Evolutionary conservation across 2,888 invertebrate genomes (phyloP), one percentile per base, ranked within the genome.

Genomic region (Cataglyphis altisquamis): DNA sequence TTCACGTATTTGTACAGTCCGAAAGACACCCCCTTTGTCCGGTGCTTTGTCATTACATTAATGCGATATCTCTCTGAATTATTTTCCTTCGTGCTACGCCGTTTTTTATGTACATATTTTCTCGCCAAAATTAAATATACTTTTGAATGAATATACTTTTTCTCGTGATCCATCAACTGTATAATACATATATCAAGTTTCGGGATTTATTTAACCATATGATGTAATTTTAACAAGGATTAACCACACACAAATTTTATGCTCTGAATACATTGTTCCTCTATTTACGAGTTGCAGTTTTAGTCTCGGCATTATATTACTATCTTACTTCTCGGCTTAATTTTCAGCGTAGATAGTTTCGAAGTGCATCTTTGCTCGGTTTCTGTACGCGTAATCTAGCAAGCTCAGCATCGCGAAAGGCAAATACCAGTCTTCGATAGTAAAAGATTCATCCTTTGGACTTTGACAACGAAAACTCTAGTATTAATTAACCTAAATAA

Each of bases 401-500:
- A 84, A 83, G 86, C 78, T 88, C 88, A 83, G 87, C 88, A 82
- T 78, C 75, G 77, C 84, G 78, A 80, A 66, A 87, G 67, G 67
- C 84, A 87, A 87, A 89, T 83, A 89, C 80, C 63, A 60, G 82
- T 80, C 80, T 72, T 78, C 45, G 80, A 75, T 74, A 74, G 89
- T 82, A 84, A 89, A 87, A 89, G 87, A 87, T 89, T 89, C 89
- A 89, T 87, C 86, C 87, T 84, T 86, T 84, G 84, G 84, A 87
- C 83, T 86, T 87, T 64, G 82, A 83, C 80, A 82, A 80, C 73
- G 66, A 82, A 74, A 62, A 55, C 80, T 75, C 2, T 83, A 36
- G 64, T 74, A n/a, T 18, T 75, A 86, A 84, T 62, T 70, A 73
- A 62, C 62, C 78, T 72, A 84, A 88, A 83, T 70, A 83, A 36